Conservation (phyloP, 2,797 vertebrate genomes). For the Scolopax rusticola region DNA sequence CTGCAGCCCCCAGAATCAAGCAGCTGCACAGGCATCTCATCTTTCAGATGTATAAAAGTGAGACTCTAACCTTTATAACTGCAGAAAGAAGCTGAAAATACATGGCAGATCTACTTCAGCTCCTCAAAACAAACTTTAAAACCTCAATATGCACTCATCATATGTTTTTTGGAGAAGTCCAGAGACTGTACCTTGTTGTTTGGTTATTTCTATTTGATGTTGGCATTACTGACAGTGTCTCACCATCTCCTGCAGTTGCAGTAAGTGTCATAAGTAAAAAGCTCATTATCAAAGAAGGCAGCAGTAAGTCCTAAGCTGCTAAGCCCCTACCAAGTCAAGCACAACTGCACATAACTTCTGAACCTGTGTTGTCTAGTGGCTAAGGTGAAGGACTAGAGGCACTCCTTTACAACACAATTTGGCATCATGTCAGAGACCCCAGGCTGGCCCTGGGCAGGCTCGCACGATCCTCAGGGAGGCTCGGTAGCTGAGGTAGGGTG, state of each 20-base stretch:
- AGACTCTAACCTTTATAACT: not conserved
- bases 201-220: not conserved
- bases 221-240: not conserved
- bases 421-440: not conserved
- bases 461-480: not conserved
- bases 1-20: not conserved
- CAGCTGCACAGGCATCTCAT: not conserved
- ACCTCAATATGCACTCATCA: not conserved
- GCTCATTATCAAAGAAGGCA: not conserved
- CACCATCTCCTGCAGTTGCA: not conserved
- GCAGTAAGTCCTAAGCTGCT: not conserved
- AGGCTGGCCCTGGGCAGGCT: not conserved
- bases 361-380: not conserved
- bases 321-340: not conserved
- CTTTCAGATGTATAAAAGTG: not conserved
- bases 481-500: fast-evolving
- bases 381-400: not conserved
- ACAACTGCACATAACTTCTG: not conserved
- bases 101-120: not conserved
- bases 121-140: not conserved
- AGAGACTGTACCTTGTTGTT: not conserved
- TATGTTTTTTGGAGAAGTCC: not conserved
- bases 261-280: not conserved
- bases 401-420: not conserved
- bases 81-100: not conserved